Conservation (phyloP, 2,113 vertebrate genomes). For the Ellobius talpinus region DNA sequence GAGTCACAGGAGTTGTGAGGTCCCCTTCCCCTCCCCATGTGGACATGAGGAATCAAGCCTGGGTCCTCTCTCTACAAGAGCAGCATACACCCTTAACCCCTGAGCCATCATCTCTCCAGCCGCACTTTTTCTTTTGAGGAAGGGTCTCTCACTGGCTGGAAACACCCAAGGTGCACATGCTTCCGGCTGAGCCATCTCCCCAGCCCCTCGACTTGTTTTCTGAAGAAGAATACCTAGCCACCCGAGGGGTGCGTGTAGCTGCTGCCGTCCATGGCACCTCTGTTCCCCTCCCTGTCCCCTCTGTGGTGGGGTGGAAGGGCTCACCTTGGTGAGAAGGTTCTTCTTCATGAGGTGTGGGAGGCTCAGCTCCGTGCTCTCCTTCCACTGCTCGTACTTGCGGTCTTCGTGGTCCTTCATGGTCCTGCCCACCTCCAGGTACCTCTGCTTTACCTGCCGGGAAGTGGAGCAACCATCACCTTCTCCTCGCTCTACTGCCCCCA, state of each 20-base stretch:
- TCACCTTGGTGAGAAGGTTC: conserved; percentile 85
- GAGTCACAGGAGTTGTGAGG: not conserved
- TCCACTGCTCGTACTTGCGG: conserved; percentile 90
- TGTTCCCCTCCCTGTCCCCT: fast-evolving
- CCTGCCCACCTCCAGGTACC: conserved; percentile 88
- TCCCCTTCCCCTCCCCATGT: not conserved
- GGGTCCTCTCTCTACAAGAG: not conserved
- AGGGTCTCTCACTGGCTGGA: not conserved
- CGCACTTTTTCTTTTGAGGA: not conserved
- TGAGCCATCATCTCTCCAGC: not conserved
- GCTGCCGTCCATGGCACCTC: fast-evolving
- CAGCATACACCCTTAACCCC: not conserved
- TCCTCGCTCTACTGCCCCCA: not conserved
- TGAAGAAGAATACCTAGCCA: not conserved
- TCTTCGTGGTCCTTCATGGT: conserved; percentile 90
- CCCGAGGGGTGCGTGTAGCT: not conserved
- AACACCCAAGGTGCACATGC: not conserved
- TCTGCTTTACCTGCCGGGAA: conserved; percentile 88
- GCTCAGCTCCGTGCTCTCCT: conserved; percentile 75
- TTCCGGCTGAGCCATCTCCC: not conserved
- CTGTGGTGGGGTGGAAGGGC: not conserved
- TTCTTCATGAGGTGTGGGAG: conserved; percentile 90
- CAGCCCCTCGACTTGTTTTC: not conserved
- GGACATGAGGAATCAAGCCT: too few species aligned
- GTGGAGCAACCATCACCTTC: not conserved